phyloP scores from a whole-genome alignment of 92 coral and sea anemone species.

The Porites divaricata region DNA sequence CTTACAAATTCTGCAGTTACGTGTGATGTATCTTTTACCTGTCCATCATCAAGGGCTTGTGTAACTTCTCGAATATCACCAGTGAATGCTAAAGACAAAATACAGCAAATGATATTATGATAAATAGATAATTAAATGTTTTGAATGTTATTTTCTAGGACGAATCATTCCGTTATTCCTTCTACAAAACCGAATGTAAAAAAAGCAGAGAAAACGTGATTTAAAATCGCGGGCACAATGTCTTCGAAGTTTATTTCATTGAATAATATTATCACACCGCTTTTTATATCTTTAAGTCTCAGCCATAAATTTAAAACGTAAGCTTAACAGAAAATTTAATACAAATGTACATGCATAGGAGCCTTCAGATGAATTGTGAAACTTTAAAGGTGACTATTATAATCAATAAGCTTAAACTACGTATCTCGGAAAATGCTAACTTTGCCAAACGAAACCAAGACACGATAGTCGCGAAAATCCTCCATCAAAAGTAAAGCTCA shows the following conservation, averaged over 20 bases:
- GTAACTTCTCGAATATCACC: constrained; percentile 82
- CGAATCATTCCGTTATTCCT: not conserved
- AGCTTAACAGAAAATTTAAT: not conserved
- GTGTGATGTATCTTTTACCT: constrained; percentile 41
- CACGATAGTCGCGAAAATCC: no score
- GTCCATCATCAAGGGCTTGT: constrained; percentile 82
- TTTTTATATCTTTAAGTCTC: no score
- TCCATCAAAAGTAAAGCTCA: not conserved
- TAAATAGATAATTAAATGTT: not conserved
- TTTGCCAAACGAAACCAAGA: no score
- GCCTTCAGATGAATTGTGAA: no score
- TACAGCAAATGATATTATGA: not conserved
- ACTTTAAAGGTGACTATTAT: no score
- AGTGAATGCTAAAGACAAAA: constrained; percentile 62
- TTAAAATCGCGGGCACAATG: no score
- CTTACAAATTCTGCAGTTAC: not conserved
- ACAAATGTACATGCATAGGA: no score
- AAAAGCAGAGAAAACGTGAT: no score
- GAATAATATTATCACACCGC: no score
- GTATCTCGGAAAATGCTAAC: no score
- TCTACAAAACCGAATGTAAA: not conserved
- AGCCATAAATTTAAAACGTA: not conserved
- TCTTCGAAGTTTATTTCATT: no score
- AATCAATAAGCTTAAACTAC: no score
- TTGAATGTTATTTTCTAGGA: not conserved